A percentile compares a stretch with the other conserved stretches of the same genome.
phyloP scores from a whole-genome alignment of 2,113 vertebrate genomes.

The Dasyornis broadbenti region DNA sequence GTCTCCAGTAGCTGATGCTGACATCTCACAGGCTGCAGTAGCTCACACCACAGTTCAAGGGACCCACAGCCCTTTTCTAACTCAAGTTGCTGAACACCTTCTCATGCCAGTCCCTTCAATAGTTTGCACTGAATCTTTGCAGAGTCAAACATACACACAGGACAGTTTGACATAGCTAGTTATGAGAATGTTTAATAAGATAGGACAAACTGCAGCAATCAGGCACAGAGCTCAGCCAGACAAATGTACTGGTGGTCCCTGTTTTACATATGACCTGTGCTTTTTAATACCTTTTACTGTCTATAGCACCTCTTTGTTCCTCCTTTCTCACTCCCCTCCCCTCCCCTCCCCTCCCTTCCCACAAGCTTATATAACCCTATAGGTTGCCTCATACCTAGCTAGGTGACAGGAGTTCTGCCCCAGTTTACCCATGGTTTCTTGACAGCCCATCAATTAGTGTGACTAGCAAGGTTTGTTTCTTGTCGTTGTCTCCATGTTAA shows the following conservation, averaged over 20 bases:
- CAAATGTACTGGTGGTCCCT: not conserved
- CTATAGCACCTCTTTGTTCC: not conserved
- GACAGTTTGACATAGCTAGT: not conserved
- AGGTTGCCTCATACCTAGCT: not conserved
- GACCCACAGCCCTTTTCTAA: not conserved
- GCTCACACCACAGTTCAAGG: not conserved
- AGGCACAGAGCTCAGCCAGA: not conserved
- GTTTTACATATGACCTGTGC: not conserved
- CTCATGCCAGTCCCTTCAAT: fast-evolving
- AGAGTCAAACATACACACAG: not conserved
- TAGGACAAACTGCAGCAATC: not conserved
- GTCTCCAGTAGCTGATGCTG: not conserved
- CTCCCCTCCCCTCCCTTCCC: not conserved
- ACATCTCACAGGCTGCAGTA: not conserved
- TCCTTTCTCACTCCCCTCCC: not conserved
- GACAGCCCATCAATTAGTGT: not conserved
- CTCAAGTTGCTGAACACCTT: not conserved
- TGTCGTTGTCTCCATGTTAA: not conserved
- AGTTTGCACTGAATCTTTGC: not conserved
- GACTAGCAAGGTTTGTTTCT: not conserved
- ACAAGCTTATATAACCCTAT: not conserved
- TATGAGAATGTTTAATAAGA: not conserved
- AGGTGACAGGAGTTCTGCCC: not conserved
- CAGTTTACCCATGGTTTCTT: not conserved
- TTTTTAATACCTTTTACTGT: not conserved